Evolutionary conservation across 1,140 invertebrate genomes (phyloP).

Genomic region (Aradophagus sp.): DNA sequence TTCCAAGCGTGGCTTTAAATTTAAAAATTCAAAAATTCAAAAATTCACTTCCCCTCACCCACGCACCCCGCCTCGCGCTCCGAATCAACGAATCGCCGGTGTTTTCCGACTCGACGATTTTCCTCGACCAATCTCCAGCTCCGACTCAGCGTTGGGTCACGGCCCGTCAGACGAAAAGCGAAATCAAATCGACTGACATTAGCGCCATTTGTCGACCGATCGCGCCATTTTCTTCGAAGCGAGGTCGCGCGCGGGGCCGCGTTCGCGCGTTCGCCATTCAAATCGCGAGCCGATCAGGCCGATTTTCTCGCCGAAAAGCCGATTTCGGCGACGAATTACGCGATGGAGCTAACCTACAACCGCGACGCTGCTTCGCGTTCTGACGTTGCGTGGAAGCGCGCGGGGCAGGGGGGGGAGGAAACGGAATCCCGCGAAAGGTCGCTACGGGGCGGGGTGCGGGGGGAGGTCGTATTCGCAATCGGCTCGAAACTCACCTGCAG

Average conservation of each 20-base stretch:
- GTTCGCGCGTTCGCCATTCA: not conserved
- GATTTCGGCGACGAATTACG: not conserved
- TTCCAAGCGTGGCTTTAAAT: slow-evolving; percentile 64
- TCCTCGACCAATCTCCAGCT: too few relatives aligned
- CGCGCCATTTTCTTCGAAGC: slow-evolving; percentile 74
- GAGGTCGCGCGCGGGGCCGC: slow-evolving; percentile 51
- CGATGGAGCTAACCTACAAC: slow-evolving; percentile 5
- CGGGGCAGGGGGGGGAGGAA: too few relatives aligned
- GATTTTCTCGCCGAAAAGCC: slow-evolving; percentile 1
- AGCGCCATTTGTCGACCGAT: slow-evolving; percentile 73
- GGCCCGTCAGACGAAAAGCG: slow-evolving; percentile 34
- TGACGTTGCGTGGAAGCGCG: too few relatives aligned
- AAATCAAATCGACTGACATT: slow-evolving; percentile 65
- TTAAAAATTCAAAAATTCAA: slow-evolving; percentile 75
- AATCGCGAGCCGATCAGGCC: not conserved
- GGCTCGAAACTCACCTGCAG: not conserved
- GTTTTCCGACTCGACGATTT: slow-evolving; percentile 10
- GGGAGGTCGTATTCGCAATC: too few relatives aligned
- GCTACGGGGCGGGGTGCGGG: too few relatives aligned
- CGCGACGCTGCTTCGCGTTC: not conserved
- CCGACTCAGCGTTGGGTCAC: slow-evolving; percentile 58
- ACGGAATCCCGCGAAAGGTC: too few relatives aligned
- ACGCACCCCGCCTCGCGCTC: too few relatives aligned
- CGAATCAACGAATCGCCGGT: too few relatives aligned
- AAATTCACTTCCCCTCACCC: too few relatives aligned